Percentiles rank a stretch among this genome's conserved stretches.
Conservation (phyloP, 2,113 vertebrate species). For the Heterochromis multidens region DNA sequence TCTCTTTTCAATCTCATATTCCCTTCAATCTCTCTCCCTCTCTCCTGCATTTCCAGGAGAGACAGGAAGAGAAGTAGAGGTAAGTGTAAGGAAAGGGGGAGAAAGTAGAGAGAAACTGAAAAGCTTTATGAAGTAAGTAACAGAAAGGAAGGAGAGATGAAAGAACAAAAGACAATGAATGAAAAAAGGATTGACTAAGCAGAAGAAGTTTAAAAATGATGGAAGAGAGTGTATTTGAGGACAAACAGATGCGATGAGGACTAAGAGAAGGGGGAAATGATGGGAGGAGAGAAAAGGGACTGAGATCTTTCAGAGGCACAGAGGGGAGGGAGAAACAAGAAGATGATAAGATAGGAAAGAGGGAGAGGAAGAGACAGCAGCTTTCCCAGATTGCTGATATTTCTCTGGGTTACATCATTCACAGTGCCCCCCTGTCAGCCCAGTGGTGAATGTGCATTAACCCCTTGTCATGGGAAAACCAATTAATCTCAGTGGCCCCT, state of each 20-base stretch:
- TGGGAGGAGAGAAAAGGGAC: conserved; percentile 16
- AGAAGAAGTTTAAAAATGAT: background rate
- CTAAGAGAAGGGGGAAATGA: background rate
- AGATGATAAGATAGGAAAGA: conserved; percentile 43
- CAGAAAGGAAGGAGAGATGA: background rate
- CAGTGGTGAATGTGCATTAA: conserved; percentile 18
- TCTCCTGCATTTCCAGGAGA: conserved; percentile 19
- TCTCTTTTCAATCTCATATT: conserved; percentile 57
- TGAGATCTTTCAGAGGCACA: conserved; percentile 25
- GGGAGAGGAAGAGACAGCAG: background rate
- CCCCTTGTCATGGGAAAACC: conserved; percentile 21
- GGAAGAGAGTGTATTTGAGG: background rate
- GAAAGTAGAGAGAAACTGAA: conserved; percentile 10
- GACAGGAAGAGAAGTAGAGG: background rate
- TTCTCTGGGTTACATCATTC: conserved; percentile 68
- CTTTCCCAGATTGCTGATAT: conserved; percentile 50
- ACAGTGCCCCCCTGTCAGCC: background rate
- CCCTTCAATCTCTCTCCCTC: conserved; percentile 15
- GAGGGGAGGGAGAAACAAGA: conserved; percentile 43
- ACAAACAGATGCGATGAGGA: background rate
- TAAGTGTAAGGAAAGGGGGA: background rate
- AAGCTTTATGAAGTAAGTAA: conserved; percentile 23
- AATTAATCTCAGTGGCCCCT: background rate
- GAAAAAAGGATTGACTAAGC: background rate
- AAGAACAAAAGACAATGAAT: background rate